Conservation (phyloP, 2,888 invertebrate species). For the Cerastis leucographa region DNA sequence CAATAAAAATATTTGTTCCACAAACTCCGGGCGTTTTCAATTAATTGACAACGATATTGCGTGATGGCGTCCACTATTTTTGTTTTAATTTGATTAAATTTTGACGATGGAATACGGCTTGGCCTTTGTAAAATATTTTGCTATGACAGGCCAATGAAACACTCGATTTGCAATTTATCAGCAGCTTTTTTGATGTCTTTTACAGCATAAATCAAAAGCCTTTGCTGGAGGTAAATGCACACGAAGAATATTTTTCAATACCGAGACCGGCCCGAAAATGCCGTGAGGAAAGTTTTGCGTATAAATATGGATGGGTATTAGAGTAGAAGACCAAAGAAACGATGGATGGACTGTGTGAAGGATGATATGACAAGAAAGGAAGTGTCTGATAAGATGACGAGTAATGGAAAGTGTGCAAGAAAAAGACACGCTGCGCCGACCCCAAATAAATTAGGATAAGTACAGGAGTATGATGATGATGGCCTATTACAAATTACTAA, state of each 20-base stretch:
- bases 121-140: slow-evolving; percentile 6
- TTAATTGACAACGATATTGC: slow-evolving; percentile 35
- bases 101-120: not conserved
- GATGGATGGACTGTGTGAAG: too few species aligned
- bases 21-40: slow-evolving; percentile 41
- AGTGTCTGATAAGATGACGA: too few species aligned
- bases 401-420: too few species aligned
- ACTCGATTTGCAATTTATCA: not conserved
- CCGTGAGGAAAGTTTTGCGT: too few species aligned
- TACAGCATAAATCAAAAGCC: not conserved
- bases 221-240: not conserved
- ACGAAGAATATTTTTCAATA: not conserved
- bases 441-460: too few species aligned
- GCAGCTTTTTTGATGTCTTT: not conserved
- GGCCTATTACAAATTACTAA: not conserved
- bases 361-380: too few species aligned
- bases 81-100: slow-evolving; percentile 38
- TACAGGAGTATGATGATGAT: too few species aligned
- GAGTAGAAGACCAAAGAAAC: too few species aligned
- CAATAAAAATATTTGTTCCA: slow-evolving; percentile 38
- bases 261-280: too few species aligned
- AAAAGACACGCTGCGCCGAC: too few species aligned
- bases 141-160: not conserved
- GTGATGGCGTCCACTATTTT: slow-evolving; percentile 6
- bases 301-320: too few species aligned